Evolutionary conservation across 2,113 vertebrate genomes (phyloP), one percentile per base, ranked within the genome.

Genomic region (Pelecanus crispus): DNA sequence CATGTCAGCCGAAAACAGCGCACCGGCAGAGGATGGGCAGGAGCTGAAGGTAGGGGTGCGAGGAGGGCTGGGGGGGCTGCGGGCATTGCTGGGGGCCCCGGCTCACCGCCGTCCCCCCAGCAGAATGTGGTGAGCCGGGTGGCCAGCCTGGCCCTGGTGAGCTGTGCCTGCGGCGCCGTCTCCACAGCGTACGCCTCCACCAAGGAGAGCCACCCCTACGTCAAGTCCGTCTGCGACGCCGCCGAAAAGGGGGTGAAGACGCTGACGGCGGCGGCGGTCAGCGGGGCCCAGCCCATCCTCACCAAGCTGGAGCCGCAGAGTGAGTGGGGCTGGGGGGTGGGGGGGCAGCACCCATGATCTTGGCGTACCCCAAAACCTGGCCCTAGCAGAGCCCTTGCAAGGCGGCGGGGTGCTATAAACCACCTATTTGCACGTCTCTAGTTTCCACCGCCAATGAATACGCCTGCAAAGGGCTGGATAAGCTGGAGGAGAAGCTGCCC

Each of bases 241-340:
- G 99, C 99, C 0, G 99, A 99, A 55, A 97, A 74, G 8, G 97
- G 98, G 1, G 67, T 98, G 38, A 98, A 47, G 94, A 96, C 96
- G 1, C 95, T 98, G 50, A 92, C 88, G 0, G 96, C 97, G 0
- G 97, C 75, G 0, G 99, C 99, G 0, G 95, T 95, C 70, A 98
- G 98, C 0, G 98, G 99, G 13, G 98, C 99, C 18, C 99, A 99
- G 92, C 99, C 99, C 67, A 93, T 99, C 62, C 90, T 99, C 91
- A 97, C 98, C 96, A 98, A 97, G 26, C 98, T 99, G 89, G 99
- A 99, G 84, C 99, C 99, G 3, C 99, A 99, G 94, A 96, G 99
- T 99, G 91, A 97, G 99, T 98, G 78, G 7, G 7, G 62, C 6
- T 7, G 36, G 36, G 20, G 18, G 3, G 17, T n/a, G 25, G 6